Conservation (phyloP, 2,888 invertebrate genomes). For the Sepioteuthis lessoniana region DNA sequence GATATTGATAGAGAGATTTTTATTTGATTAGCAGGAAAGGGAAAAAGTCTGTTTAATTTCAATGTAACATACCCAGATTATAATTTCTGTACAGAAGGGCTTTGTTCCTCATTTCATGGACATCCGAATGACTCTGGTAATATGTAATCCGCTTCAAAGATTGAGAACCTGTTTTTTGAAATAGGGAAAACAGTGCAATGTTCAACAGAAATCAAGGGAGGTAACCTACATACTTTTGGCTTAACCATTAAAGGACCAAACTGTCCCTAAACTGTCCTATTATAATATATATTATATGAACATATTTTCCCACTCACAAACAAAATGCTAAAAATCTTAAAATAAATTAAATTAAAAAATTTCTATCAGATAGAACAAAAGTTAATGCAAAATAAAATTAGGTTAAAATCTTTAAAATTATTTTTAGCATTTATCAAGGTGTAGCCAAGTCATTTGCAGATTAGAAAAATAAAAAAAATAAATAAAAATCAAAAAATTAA, state of each 20-base stretch:
- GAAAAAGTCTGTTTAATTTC: background rate
- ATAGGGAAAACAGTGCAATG: background rate
- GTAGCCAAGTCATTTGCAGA: too few species aligned
- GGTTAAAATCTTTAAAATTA: too few species aligned
- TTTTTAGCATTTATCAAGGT: too few species aligned
- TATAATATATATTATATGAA: too few species aligned
- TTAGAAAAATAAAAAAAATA: too few species aligned
- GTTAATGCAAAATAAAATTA: too few species aligned
- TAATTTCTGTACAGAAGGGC: slow-evolving; percentile 23
- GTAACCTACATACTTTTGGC: background rate
- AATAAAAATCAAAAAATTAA: too few species aligned
- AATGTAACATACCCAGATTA: slow-evolving; percentile 13
- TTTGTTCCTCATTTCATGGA: slow-evolving; percentile 1
- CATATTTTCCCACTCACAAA: too few species aligned
- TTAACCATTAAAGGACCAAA: background rate
- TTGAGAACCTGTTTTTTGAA: slow-evolving; percentile 33
- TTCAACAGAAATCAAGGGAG: background rate
- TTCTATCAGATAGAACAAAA: too few species aligned
- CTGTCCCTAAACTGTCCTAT: too few species aligned
- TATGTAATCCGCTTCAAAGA: slow-evolving; percentile 33
- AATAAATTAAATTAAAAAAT: too few species aligned
- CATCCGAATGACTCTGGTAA: slow-evolving; percentile 17
- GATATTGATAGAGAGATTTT: background rate
- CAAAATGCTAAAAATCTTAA: too few species aligned
- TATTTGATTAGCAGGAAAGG: background rate